These are phyloP conservation scores for Willowsia nigromaculata DNA, from an alignment of 2,888 invertebrate species.

Conservation along the genomic window DNA sequence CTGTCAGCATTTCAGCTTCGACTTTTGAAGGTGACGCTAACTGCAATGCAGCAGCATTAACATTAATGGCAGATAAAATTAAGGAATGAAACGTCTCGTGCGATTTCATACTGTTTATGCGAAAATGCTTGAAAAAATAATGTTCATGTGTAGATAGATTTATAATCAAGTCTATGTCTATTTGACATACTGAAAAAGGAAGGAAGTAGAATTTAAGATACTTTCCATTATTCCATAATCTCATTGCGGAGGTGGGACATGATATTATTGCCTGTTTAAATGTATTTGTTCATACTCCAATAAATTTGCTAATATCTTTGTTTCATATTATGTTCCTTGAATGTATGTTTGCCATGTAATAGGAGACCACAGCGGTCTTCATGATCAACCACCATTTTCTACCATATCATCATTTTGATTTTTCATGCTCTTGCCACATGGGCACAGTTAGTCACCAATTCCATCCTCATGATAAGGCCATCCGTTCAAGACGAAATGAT, in stretches of 20 bases:
- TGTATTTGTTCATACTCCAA: not conserved
- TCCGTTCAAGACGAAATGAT: not conserved
- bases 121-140: too few relatives aligned
- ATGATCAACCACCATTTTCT: conserved; percentile 4
- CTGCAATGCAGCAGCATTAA: too few relatives aligned
- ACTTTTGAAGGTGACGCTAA: not conserved
- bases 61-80: too few relatives aligned
- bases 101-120: too few relatives aligned
- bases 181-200: not conserved
- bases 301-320: not conserved
- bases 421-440: conserved; percentile 18
- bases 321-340: not conserved
- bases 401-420: not conserved
- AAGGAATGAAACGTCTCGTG: too few relatives aligned
- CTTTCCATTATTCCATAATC: conserved; percentile 1
- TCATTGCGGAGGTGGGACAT: conserved; percentile 16
- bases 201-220: not conserved
- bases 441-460: conserved; percentile 14
- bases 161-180: too few relatives aligned
- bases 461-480: not conserved
- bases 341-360: not conserved
- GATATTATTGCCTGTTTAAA: not conserved
- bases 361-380: not conserved
- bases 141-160: too few relatives aligned
- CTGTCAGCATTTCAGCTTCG: not conserved